Evolutionary conservation across 2,113 vertebrate species (phyloP).

Genomic region (Lophius piscatorius): DNA sequence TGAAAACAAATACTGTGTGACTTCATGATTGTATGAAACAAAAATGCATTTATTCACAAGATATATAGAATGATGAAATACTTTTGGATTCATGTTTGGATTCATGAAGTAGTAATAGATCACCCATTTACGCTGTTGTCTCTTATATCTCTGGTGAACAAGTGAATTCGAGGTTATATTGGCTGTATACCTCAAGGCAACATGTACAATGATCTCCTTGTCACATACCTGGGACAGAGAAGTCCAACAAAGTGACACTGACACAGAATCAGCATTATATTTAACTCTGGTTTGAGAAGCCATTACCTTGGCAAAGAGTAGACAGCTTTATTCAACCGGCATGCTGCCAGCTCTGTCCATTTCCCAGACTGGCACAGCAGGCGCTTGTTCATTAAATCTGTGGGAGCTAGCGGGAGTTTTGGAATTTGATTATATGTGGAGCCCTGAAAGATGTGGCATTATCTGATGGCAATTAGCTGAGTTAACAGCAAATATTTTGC

Average conservation of each 20-base stretch:
- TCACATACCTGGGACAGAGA: conserved; percentile 41
- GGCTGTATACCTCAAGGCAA: conserved; percentile 43
- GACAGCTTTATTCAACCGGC: conserved; percentile 80
- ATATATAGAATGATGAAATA: too few species aligned
- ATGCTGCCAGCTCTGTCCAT: conserved; percentile 70
- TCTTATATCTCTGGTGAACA: too few species aligned
- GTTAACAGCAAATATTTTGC: conserved; percentile 43
- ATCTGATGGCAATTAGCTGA: too few species aligned
- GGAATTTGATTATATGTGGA: conserved; percentile 72
- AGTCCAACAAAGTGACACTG: conserved; percentile 67
- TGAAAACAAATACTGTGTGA: too few species aligned
- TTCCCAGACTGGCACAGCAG: conserved; percentile 70
- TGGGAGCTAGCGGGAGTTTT: conserved; percentile 55
- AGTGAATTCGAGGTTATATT: too few species aligned
- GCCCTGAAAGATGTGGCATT: conserved; percentile 54
- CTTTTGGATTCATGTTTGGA: too few species aligned
- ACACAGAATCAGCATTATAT: conserved; percentile 72
- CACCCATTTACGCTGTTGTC: too few species aligned
- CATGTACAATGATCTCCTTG: conserved; percentile 14
- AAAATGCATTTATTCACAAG: too few species aligned
- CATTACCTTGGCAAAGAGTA: conserved; percentile 74
- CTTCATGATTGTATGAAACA: too few species aligned
- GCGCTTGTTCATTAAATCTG: conserved; percentile 73
- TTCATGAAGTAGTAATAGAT: too few species aligned
- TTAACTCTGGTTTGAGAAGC: conserved; percentile 73